phyloP scores from a whole-genome alignment of 2,888 invertebrate genomes.

The Ennomos erosarius region DNA sequence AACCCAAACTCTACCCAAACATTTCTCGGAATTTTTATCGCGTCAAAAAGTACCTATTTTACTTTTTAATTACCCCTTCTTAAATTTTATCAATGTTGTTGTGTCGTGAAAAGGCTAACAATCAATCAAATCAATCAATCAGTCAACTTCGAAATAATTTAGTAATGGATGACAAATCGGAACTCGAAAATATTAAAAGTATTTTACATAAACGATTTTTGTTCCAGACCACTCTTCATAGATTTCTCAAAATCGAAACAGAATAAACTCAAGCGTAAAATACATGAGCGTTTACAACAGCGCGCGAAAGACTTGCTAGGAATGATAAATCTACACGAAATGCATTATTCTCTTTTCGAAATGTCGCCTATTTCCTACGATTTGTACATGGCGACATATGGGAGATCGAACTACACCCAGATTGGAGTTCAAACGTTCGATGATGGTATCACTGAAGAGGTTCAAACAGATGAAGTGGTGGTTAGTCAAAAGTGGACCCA shows the following conservation, averaged over 20 bases:
- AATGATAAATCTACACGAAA: constrained; percentile 77
- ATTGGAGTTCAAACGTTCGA: constrained; percentile 74
- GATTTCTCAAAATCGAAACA: constrained; percentile 72
- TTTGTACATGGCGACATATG: constrained; percentile 76
- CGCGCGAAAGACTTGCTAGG: constrained; percentile 71
- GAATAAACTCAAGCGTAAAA: constrained; percentile 60
- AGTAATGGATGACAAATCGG: no score
- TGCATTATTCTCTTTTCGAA: constrained; percentile 74
- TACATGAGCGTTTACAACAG: constrained; percentile 61
- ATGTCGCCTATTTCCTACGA: constrained; percentile 81
- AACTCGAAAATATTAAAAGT: neutral
- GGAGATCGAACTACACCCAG: constrained; percentile 72
- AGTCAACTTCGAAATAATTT: no score
- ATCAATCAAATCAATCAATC: no score
- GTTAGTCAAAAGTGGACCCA: constrained; percentile 73
- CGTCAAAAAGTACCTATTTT: no score
- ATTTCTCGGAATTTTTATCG: no score
- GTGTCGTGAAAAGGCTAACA: no score
- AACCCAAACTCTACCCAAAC: no score
- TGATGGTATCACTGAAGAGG: constrained; percentile 69
- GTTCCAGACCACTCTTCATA: constrained; percentile 71
- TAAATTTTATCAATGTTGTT: no score
- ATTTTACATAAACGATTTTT: constrained; percentile 3
- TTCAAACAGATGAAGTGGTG: constrained; percentile 71
- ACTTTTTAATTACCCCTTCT: no score